phyloP scores from a whole-genome alignment of 1,140 invertebrate species.

The Cotesia glomerata region DNA sequence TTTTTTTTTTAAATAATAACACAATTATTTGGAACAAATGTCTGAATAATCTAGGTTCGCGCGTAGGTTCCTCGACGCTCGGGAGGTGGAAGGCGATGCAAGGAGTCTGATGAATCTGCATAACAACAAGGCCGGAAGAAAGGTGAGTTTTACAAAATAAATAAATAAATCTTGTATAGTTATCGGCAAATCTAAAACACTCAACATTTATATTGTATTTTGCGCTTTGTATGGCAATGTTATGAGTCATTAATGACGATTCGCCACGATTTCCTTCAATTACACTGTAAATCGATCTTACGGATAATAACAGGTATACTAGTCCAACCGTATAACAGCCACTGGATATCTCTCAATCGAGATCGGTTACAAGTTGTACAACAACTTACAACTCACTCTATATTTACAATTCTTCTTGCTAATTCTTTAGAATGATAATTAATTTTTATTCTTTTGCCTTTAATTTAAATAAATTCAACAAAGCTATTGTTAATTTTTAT shows the following conservation, averaged over 20 bases:
- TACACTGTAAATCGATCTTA: conserved; percentile 29
- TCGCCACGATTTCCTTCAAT: conserved; percentile 34
- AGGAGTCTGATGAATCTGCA: conserved; percentile 95
- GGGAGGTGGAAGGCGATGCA: conserved; percentile 83
- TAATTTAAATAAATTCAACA: no score
- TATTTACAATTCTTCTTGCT: conserved; percentile 1
- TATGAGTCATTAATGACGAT: conserved; percentile 29
- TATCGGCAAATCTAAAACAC: no score
- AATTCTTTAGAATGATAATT: conserved; percentile 2
- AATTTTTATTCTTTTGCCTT: no score
- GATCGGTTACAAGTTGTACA: conserved; percentile 10
- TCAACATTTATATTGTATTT: conserved; percentile 8
- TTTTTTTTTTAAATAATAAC: background rate
- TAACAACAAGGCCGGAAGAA: conserved; percentile 93
- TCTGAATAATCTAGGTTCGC: conserved; percentile 65
- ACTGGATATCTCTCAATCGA: conserved; percentile 24
- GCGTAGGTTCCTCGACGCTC: conserved; percentile 81
- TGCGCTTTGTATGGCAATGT: background rate
- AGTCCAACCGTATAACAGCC: background rate
- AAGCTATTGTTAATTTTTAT: background rate
- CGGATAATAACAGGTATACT: conserved; percentile 33
- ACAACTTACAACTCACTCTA: conserved; percentile 14
- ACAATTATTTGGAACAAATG: conserved; percentile 3
- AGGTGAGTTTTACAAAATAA: conserved; percentile 68
- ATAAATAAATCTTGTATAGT: background rate